Conservation (phyloP, 2,113 vertebrate species). For the Peromyscus leucopus region DNA sequence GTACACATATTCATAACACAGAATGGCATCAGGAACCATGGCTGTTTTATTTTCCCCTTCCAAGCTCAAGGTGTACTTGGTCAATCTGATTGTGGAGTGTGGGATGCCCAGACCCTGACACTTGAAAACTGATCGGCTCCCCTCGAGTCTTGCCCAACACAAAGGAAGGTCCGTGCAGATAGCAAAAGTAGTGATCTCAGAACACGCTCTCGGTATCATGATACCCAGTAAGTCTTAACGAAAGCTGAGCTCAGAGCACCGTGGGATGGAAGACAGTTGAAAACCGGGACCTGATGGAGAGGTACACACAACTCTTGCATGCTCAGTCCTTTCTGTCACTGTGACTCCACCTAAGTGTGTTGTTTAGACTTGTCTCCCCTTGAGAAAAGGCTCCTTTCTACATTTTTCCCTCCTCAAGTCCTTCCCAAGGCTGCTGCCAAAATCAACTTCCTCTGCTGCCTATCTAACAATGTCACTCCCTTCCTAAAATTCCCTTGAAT, state of each 20-base stretch:
- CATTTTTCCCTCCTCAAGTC: constrained; percentile 48
- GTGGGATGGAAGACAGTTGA: not conserved
- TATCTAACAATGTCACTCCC: constrained; percentile 72
- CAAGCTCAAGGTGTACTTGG: constrained; percentile 55
- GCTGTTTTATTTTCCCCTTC: constrained; percentile 67
- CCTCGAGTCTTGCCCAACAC: constrained; percentile 38
- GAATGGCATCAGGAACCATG: constrained; percentile 66
- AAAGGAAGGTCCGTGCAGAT: constrained; percentile 15
- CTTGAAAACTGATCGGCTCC: constrained; percentile 50
- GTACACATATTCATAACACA: constrained; percentile 13
- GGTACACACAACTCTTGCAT: not conserved
- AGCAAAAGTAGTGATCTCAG: constrained; percentile 44
- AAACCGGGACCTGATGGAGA: constrained; percentile 24
- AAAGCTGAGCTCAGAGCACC: not conserved
- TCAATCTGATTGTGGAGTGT: constrained; percentile 23
- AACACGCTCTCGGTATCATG: not conserved
- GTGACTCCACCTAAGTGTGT: not conserved
- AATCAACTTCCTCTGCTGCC: constrained; percentile 81
- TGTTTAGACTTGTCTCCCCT: constrained; percentile 35
- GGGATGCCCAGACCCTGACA: constrained; percentile 65
- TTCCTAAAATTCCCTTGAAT: constrained; percentile 71
- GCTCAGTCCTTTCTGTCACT: not conserved
- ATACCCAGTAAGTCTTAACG: constrained; percentile 5
- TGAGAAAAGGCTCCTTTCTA: constrained; percentile 43
- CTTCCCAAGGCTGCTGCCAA: constrained; percentile 80